These are phyloP conservation scores for Diloba caeruleocephala DNA, from an alignment of 2,888 invertebrate genomes.

Conservation along the genomic window DNA sequence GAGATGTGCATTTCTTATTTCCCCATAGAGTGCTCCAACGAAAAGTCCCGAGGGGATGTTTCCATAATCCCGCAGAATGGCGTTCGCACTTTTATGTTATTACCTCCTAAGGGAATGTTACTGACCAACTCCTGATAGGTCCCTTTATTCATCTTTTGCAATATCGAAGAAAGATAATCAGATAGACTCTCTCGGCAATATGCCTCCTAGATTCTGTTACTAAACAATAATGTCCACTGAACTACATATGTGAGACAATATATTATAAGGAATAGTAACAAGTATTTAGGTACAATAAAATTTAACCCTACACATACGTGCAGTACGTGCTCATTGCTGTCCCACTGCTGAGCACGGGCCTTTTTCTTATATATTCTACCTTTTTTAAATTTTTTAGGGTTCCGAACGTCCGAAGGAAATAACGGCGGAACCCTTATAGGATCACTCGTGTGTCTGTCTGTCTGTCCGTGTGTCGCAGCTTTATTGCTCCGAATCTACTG, in stretches of 20 bases:
- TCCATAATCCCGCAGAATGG: slow-evolving; percentile 49
- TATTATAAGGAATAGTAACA: slow-evolving; percentile 2
- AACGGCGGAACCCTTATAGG: too few species aligned
- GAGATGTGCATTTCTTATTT: slow-evolving; percentile 37
- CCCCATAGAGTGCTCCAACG: slow-evolving; percentile 32
- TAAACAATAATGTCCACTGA: too few species aligned
- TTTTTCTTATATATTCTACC: too few species aligned
- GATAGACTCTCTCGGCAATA: too few species aligned
- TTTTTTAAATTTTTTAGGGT: too few species aligned
- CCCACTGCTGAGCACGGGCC: too few species aligned
- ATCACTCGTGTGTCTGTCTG: too few species aligned
- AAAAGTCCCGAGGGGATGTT: slow-evolving; percentile 43
- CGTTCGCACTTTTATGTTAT: slow-evolving; percentile 38
- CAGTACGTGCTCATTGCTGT: too few species aligned
- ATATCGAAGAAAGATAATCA: neutral
- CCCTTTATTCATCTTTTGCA: slow-evolving; percentile 9
- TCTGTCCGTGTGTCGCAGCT: too few species aligned
- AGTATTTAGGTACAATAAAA: slow-evolving; percentile 26
- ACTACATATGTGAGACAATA: slow-evolving; percentile 15
- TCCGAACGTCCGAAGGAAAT: too few species aligned
- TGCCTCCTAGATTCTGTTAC: too few species aligned
- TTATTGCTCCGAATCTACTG: too few species aligned
- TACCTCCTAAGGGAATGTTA: slow-evolving; percentile 22
- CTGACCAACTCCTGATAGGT: slow-evolving; percentile 31
- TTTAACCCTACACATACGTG: slow-evolving; percentile 27